phyloP scores from a whole-genome alignment of 2,113 vertebrate species.

The Columba livia region DNA sequence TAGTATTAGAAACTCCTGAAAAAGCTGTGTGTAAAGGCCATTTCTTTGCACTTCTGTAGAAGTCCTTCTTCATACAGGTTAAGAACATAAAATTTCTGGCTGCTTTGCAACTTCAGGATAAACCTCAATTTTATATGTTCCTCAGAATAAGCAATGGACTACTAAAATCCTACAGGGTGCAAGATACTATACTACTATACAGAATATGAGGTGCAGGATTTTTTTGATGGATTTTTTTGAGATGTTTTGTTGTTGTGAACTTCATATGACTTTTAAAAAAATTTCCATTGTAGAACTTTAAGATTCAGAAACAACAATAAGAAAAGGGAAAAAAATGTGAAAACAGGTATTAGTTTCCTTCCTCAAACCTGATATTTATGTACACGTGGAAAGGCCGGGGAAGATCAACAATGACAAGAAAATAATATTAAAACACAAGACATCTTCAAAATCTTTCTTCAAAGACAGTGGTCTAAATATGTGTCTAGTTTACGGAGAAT shows the following conservation, averaged over 20 bases:
- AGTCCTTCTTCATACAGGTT: background rate
- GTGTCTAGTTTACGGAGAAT: background rate
- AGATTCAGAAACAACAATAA: background rate
- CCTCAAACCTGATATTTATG: background rate
- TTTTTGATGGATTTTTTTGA: background rate
- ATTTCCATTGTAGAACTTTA: background rate
- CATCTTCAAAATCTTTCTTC: background rate
- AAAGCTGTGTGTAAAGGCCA: background rate
- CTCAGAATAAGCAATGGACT: background rate
- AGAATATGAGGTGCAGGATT: accelerated
- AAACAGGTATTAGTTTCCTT: background rate
- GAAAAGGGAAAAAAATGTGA: background rate
- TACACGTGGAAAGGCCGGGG: background rate
- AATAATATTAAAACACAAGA: background rate
- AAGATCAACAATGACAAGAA: background rate
- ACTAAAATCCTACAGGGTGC: background rate
- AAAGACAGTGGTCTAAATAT: background rate
- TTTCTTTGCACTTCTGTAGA: background rate
- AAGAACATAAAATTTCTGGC: background rate
- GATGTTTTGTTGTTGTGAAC: background rate
- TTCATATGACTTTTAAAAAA: accelerated
- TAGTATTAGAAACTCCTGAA: background rate
- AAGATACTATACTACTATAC: background rate
- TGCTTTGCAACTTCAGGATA: background rate
- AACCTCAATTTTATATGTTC: background rate